phyloP scores from a whole-genome alignment of 2,888 invertebrate species.

The Heliconius hortense region DNA sequence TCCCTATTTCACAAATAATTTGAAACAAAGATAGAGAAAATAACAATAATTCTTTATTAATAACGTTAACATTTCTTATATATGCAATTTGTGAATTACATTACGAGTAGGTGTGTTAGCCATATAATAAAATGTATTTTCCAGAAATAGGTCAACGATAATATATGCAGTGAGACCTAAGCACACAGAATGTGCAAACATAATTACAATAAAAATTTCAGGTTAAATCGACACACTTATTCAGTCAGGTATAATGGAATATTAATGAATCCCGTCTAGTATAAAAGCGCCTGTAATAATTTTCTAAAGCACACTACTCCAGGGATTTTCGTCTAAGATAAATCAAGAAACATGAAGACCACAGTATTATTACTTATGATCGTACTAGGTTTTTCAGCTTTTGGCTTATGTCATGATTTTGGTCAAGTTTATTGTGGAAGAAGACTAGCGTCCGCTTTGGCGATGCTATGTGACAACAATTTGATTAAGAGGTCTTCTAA shows the following conservation, averaged over 20 bases:
- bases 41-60: too few relatives aligned
- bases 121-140: neutral
- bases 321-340: neutral
- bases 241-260: slow-evolving; percentile 12
- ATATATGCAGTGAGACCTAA: neutral
- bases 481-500: slow-evolving; percentile 38
- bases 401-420: slow-evolving; percentile 5
- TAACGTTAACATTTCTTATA: too few relatives aligned
- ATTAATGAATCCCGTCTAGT: slow-evolving; percentile 10
- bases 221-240: slow-evolving; percentile 1
- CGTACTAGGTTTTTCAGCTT: neutral
- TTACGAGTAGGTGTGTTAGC: neutral
- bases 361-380: neutral
- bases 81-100: neutral
- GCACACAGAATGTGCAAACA: neutral
- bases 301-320: neutral
- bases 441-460: slow-evolving; percentile 42
- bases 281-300: slow-evolving; percentile 2
- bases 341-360: neutral
- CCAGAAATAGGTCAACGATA: slow-evolving; percentile 2
- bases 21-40: too few relatives aligned
- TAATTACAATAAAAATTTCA: slow-evolving; percentile 11
- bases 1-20: too few relatives aligned
- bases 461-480: slow-evolving; percentile 38
- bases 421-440: slow-evolving; percentile 28